Percentiles rank a stretch among this genome's conserved stretches.
These are phyloP conservation scores for Perca schrenkii DNA, from an alignment of 2,113 vertebrate genomes.

Conservation along the genomic window DNA sequence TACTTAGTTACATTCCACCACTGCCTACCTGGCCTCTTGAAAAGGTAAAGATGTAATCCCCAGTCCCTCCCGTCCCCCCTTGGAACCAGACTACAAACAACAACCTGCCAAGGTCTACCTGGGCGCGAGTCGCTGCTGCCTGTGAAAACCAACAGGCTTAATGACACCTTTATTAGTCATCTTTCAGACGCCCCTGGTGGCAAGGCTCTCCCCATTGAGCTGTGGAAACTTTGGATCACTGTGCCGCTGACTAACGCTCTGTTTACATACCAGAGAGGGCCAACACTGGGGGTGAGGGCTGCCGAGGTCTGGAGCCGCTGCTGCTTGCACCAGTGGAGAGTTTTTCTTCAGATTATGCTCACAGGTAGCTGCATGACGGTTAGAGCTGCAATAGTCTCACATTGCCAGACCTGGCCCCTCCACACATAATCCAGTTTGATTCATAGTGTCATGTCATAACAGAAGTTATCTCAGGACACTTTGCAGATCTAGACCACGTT, in stretches of 20 bases:
- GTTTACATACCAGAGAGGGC: slow-evolving; percentile 77
- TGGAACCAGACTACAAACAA: slow-evolving; percentile 66
- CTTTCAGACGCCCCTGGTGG: slow-evolving; percentile 68
- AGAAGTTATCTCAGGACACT: too few species aligned
- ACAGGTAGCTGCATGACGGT: too few species aligned
- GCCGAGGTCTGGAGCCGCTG: too few species aligned
- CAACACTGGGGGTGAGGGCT: slow-evolving; percentile 33
- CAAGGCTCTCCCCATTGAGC: slow-evolving; percentile 62
- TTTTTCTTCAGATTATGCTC: too few species aligned
- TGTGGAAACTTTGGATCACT: slow-evolving; percentile 83
- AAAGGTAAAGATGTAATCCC: slow-evolving; percentile 44
- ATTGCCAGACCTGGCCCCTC: too few species aligned
- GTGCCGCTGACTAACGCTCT: slow-evolving; percentile 65
- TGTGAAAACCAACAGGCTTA: slow-evolving; percentile 69
- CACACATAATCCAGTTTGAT: too few species aligned
- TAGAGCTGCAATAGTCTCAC: too few species aligned
- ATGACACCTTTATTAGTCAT: slow-evolving; percentile 75
- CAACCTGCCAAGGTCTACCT: slow-evolving; percentile 70
- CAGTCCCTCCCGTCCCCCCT: not conserved
- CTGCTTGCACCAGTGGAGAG: too few species aligned
- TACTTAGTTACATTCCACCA: too few species aligned
- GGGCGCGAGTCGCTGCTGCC: slow-evolving; percentile 40
- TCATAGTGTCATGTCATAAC: too few species aligned
- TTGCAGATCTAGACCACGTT: too few species aligned
- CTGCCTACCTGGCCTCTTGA: slow-evolving; percentile 21